Conservation (phyloP, 2,113 vertebrate species). For the Centropus unirufus region DNA sequence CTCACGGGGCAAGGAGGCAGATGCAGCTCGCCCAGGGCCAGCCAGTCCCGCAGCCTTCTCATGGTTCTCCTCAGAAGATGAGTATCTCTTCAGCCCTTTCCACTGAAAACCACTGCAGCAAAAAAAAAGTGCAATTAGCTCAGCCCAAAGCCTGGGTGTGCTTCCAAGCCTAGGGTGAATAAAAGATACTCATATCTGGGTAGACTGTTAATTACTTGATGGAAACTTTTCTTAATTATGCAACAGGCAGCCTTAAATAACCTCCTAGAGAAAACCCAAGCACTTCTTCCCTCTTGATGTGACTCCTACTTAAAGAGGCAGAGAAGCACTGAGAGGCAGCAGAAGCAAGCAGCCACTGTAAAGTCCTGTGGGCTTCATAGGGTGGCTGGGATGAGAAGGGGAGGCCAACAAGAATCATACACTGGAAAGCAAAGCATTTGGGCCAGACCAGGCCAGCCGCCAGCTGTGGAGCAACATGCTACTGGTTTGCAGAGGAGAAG, state of each 20-base stretch:
- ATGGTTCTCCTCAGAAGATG: neutral
- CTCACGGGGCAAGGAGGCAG: accelerated
- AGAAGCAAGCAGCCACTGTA: neutral
- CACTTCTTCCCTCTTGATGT: neutral
- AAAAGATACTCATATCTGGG: neutral
- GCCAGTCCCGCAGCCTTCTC: neutral
- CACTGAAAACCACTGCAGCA: neutral
- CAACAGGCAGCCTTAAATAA: slow-evolving; percentile 39
- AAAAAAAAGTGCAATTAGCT: neutral
- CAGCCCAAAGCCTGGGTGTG: neutral
- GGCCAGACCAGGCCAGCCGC: neutral
- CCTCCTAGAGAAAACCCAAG: neutral
- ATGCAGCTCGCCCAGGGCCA: accelerated
- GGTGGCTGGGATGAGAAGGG: accelerated
- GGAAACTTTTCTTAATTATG: slow-evolving; percentile 32
- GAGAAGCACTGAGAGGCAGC: neutral
- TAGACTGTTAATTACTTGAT: neutral
- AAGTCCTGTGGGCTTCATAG: neutral
- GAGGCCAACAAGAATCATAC: accelerated
- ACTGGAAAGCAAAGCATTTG: neutral
- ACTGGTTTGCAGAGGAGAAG: neutral
- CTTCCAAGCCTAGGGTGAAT: neutral
- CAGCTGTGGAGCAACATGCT: accelerated
- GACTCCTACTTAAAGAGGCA: neutral
- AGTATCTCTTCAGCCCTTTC: neutral